phyloP scores from a whole-genome alignment of 2,888 invertebrate genomes.

The Drosophila macrospina region DNA sequence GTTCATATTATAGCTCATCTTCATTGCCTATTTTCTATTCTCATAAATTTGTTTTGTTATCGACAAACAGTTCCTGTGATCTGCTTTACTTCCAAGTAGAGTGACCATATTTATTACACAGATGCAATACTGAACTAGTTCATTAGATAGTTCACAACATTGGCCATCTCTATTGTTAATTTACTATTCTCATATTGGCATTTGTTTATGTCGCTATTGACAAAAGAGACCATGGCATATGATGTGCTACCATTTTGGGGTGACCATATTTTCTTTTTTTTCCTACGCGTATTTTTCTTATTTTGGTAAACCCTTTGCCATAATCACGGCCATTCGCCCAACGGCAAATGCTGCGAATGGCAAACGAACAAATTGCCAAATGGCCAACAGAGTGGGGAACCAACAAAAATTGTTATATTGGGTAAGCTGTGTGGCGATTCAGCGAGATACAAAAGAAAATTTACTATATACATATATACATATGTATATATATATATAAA shows the following conservation, averaged over 20 bases:
- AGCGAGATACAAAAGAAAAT: conserved; percentile 4
- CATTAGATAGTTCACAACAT: background rate
- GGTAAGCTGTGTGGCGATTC: conserved; percentile 32
- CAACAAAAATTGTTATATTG: conserved; percentile 32
- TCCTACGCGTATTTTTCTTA: background rate
- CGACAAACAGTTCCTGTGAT: too few relatives aligned
- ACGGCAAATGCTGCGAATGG: conserved; percentile 30
- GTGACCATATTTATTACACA: too few relatives aligned
- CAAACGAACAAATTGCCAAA: conserved; percentile 44
- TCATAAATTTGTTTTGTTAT: background rate
- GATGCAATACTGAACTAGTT: background rate
- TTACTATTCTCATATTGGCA: background rate
- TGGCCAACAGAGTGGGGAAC: conserved; percentile 36
- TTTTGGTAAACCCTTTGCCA: conserved; percentile 13
- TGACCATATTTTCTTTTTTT: conserved; percentile 1
- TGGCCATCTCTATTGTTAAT: conserved; percentile 1
- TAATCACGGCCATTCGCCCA: conserved; percentile 16
- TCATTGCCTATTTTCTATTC: background rate
- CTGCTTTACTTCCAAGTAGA: too few relatives aligned
- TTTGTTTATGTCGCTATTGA: conserved; percentile 20
- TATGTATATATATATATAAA: background rate
- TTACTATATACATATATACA: background rate
- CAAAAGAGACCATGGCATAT: conserved; percentile 5
- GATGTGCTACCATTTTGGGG: conserved; percentile 23
- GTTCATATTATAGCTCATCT: background rate